phyloP scores from a whole-genome alignment of 2,797 vertebrate species.

The Onychomys arenicola region DNA sequence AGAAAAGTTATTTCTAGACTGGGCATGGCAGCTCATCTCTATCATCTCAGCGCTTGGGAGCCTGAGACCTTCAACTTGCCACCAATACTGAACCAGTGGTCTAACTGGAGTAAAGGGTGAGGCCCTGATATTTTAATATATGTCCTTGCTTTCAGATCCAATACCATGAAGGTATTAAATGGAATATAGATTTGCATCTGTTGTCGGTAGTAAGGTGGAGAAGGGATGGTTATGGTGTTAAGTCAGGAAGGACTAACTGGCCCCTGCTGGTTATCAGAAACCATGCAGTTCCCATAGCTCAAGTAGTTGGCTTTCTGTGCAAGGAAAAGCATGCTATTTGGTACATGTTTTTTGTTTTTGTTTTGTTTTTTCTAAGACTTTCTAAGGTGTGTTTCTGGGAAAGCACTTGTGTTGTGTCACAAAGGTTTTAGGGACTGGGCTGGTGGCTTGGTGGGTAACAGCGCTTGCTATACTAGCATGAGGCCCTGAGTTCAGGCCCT shows the following conservation, averaged over 20 bases:
- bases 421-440: not conserved
- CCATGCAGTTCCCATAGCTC: no score
- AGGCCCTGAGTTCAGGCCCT: not conserved
- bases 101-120: not conserved
- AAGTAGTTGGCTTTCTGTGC: not conserved
- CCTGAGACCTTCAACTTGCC: not conserved
- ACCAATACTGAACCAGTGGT: not conserved
- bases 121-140: not conserved
- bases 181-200: not conserved
- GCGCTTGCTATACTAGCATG: not conserved
- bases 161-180: not conserved
- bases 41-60: not conserved
- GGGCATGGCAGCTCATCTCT: not conserved
- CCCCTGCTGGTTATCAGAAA: no score
- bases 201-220: not conserved
- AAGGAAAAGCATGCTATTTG: not conserved
- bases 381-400: not conserved
- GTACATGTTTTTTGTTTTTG: not conserved
- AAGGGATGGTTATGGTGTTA: rapidly evolving
- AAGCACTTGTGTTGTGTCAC: not conserved
- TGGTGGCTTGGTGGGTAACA: not conserved
- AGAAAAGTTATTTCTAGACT: not conserved
- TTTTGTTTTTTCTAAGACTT: not conserved
- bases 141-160: not conserved
- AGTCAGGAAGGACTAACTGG: rapidly evolving